Base-by-base conservation (phyloP, 2,888 invertebrate genomes). In the Rhingia campestris region DNA sequence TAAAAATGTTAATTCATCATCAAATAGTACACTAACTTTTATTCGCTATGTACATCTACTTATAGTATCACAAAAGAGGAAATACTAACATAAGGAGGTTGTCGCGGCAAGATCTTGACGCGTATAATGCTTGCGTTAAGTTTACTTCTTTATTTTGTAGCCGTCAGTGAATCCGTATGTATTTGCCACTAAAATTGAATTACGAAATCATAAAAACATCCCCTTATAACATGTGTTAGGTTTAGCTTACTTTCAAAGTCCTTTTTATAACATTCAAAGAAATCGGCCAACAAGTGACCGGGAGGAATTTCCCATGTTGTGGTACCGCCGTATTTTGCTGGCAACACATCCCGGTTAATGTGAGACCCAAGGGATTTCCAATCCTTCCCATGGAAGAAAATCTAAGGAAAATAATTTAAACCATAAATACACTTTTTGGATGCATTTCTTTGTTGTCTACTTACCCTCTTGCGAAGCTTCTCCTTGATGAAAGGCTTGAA, bases 401-500 rank as follows among this genome's bases (percentile, higher is more conserved):
- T 93, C 92, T 94, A 87, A 64, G 90, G 88, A 61, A 69, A 6
- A 33, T 32, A 0, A 64, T 14, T 66, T 4, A 14, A 4, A 35
- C 30, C 7, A 6, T 4, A 12, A 37, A 35, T 22, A 12, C n/a
- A 2, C 4, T 4, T 10, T 53, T 54, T 4, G 7, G n/a, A 14
- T n/a, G 12, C 14, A 7, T 6, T 14, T 6, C 33, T 30, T 49
- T 9, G 9, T 14, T 49, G 22, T n/a, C 33, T 33, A 90, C 93
- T 92, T 91, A 95, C 95, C 88, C 97, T 93, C 79, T 94, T 95
- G 61, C 95, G 94, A 22, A 97, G 91, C 92, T 97, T 97, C 89
- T 97, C 96, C 86, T 95, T 93, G 87, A 98, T 92, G 89, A 98
- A 97, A 0, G 97, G 98, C 89, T 97, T 97, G 91, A 98, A 96